Base-by-base conservation (phyloP, 2,888 invertebrate species). In the Agonum fuliginosum region DNA sequence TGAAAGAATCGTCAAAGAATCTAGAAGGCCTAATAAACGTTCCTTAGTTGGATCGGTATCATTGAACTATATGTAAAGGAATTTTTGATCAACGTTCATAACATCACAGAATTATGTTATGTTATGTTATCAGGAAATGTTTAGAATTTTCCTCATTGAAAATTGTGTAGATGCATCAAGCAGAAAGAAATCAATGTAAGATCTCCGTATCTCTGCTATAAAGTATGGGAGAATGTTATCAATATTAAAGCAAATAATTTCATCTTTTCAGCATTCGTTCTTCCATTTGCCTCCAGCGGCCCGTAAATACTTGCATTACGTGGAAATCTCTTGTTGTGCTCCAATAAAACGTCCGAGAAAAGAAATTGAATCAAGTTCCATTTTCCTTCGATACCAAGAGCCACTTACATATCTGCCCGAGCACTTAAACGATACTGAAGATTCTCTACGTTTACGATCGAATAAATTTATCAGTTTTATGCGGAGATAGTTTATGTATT, bases 401-500 rank as follows among this genome's bases (percentile, higher is more conserved):
- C 46, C 46, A 46, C 46, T 46, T 46, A 46, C 17, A 17, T 46
- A 46, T 37, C 37, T 37, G 37, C 2, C 37, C 37, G 12, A n/a
- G 37, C 37, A 37, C 37, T 10, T 37, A 37, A 37, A 46, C 46
- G 27, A 24, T 24, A 54, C 27, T 1, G 27, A 3, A 46, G 46
- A 46, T 37, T 37, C 37, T 37, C 37, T n/a, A 17, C 17, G 27
- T 62, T 62, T 62, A 62, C 30, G 30, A 62, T 10, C 14, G 19
- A 24, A 67, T 67, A 67, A 67, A 67, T 62, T 30, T 30, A 67
- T 67, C 67, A 54, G n/a, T 22, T 54, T 54, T 54, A 19, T 67
- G 20, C 67, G 20, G 22, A 67, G 41, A 67, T 67, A 67, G 20
- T 41, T 34, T 62, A 62, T 62, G 62, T 62, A 62, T 62, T 62